These are phyloP conservation scores for Mylabris sibirica DNA, from an alignment of 2,888 invertebrate species.

Conservation along the genomic window DNA sequence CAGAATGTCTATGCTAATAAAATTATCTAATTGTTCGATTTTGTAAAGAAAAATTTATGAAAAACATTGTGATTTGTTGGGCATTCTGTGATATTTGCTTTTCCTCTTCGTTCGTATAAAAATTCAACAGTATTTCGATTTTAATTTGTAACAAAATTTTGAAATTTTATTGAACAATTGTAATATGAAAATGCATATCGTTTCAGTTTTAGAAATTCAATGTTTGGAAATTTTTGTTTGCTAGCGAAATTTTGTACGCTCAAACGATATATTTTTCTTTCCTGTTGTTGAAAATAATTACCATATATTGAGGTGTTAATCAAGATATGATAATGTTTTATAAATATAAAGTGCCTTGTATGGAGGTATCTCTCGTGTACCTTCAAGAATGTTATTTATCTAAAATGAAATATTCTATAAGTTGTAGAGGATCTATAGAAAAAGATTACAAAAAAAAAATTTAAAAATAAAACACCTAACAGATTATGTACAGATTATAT, in stretches of 20 bases:
- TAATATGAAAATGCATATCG: not conserved
- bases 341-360: constrained; percentile 54
- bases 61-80: constrained; percentile 39
- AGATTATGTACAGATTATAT: constrained; percentile 54
- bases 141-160: not conserved
- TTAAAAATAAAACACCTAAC: constrained; percentile 43
- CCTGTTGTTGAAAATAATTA: not conserved
- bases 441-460: constrained; percentile 29
- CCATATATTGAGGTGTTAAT: not conserved
- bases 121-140: constrained; percentile 3
- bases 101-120: not conserved
- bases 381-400: constrained; percentile 53
- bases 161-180: not conserved
- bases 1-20: not conserved
- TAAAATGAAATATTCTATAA: constrained; percentile 25
- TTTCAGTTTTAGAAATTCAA: not conserved
- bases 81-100: constrained; percentile 48
- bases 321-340: constrained; percentile 48
- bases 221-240: not conserved
- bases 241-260: not conserved
- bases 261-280: not conserved
- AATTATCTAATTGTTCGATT: not conserved
- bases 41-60: constrained; percentile 21
- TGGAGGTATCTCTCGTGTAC: constrained; percentile 39
- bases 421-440: constrained; percentile 52